A percentile compares a stretch with the other conserved stretches of the same genome.
Evolutionary conservation across 2,888 invertebrate genomes (phyloP).

Genomic region (Sycophila texana): DNA sequence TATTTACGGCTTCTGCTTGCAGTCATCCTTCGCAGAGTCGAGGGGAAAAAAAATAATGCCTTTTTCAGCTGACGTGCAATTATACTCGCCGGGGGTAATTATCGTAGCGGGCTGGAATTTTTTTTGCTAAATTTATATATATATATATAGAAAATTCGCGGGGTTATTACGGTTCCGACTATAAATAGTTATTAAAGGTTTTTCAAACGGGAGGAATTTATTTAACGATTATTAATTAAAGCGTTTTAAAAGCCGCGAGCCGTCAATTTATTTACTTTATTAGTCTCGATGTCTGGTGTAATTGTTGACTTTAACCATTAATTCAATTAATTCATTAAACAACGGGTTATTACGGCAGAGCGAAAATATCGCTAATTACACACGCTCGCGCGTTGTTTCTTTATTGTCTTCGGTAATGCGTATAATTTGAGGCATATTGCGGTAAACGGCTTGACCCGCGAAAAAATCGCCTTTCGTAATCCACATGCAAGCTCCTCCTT

Average conservation of each 20-base stretch:
- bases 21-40: slow-evolving; percentile 19
- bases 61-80: slow-evolving; percentile 37
- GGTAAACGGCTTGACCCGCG: background rate
- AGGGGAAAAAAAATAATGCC: slow-evolving; percentile 36
- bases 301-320: slow-evolving; percentile 32
- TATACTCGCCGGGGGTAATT: slow-evolving; percentile 35
- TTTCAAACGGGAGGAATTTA: slow-evolving; percentile 18
- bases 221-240: slow-evolving; percentile 38
- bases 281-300: slow-evolving; percentile 16
- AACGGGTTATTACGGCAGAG: slow-evolving; percentile 20
- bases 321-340: slow-evolving; percentile 31
- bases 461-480: background rate
- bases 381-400: background rate
- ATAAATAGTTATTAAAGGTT: slow-evolving; percentile 49
- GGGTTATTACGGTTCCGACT: slow-evolving; percentile 23
- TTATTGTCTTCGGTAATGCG: slow-evolving; percentile 17
- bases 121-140: slow-evolving; percentile 26
- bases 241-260: background rate
- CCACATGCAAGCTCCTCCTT: background rate
- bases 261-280: slow-evolving; percentile 22
- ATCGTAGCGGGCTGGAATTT: slow-evolving; percentile 31
- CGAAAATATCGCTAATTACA: slow-evolving; percentile 26
- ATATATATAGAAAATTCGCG: slow-evolving; percentile 45
- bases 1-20: background rate
- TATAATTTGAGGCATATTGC: slow-evolving; percentile 31